These are phyloP conservation scores for Macroteleia sp. DNA, from an alignment of 2,888 invertebrate species.

Conservation along the genomic window DNA sequence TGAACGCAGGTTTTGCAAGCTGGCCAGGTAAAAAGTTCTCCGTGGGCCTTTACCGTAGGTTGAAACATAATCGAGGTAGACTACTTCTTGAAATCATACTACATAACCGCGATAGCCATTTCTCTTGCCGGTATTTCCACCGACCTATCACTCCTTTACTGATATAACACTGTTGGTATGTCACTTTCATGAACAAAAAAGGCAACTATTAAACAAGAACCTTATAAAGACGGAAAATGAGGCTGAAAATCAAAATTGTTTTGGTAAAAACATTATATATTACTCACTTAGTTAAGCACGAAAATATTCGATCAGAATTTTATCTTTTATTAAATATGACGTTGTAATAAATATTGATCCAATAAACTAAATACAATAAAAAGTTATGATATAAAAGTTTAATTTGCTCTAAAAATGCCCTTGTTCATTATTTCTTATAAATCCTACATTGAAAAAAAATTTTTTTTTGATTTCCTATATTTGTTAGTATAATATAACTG, in stretches of 20 bases:
- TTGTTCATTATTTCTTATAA: too few species aligned
- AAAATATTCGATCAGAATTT: too few species aligned
- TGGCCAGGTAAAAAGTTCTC: constrained; percentile 18
- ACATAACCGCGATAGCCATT: constrained; percentile 61
- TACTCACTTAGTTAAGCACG: too few species aligned
- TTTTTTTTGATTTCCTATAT: too few species aligned
- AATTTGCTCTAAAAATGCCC: too few species aligned
- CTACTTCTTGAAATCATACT: constrained; percentile 59
- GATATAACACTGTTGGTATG: constrained; percentile 55
- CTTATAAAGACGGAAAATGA: constrained; percentile 31
- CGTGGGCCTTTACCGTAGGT: constrained; percentile 47
- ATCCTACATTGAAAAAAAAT: too few species aligned
- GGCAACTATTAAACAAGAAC: constrained; percentile 25
- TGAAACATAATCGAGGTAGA: constrained; percentile 56
- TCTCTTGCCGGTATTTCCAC: constrained; percentile 58
- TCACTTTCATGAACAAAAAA: constrained; percentile 56
- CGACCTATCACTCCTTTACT: constrained; percentile 54
- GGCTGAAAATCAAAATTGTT: constrained; percentile 21
- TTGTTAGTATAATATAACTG: too few species aligned
- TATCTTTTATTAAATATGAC: too few species aligned
- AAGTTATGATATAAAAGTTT: too few species aligned
- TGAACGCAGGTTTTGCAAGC: constrained; percentile 32
- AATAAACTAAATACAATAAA: too few species aligned
- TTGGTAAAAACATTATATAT: too few species aligned
- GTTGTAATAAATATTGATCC: too few species aligned